Evolutionary conservation across 2,797 vertebrate genomes (phyloP).

Genomic region (Anomalospiza imberbis): DNA sequence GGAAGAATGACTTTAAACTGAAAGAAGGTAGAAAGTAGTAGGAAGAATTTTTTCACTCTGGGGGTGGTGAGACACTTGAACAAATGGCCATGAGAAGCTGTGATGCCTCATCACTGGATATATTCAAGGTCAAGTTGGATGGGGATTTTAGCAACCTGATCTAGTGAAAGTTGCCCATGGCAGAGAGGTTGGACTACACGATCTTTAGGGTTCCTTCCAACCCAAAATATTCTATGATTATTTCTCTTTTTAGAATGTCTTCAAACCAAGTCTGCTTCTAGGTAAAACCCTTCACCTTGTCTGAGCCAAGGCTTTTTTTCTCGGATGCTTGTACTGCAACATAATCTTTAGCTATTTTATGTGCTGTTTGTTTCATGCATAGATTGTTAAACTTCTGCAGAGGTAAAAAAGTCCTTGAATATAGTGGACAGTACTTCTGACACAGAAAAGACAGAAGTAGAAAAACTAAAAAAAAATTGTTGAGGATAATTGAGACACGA

Average conservation of each 20-base stretch:
- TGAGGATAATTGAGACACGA: fast-evolving
- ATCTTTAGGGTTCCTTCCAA: background rate
- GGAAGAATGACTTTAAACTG: background rate
- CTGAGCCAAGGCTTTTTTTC: background rate
- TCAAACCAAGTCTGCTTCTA: background rate
- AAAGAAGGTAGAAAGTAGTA: background rate
- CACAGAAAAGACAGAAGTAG: background rate
- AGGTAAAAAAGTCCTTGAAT: background rate
- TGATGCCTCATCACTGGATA: background rate
- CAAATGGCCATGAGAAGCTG: background rate
- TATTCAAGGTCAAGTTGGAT: background rate
- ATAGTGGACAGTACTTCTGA: background rate
- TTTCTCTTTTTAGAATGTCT: background rate
- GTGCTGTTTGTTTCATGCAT: background rate
- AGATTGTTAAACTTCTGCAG: background rate
- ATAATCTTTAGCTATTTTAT: background rate
- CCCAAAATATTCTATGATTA: background rate
- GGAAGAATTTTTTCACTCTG: background rate
- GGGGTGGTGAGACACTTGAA: background rate
- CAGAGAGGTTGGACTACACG: background rate
- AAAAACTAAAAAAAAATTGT: background rate
- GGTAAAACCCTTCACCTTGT: background rate
- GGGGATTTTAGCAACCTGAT: background rate
- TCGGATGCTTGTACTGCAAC: background rate
- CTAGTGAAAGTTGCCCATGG: background rate